A percentile compares a stretch with the other conserved stretches of the same genome.
Evolutionary conservation across 2,888 invertebrate genomes (phyloP).

Genomic region (Nymphalis polychloros): DNA sequence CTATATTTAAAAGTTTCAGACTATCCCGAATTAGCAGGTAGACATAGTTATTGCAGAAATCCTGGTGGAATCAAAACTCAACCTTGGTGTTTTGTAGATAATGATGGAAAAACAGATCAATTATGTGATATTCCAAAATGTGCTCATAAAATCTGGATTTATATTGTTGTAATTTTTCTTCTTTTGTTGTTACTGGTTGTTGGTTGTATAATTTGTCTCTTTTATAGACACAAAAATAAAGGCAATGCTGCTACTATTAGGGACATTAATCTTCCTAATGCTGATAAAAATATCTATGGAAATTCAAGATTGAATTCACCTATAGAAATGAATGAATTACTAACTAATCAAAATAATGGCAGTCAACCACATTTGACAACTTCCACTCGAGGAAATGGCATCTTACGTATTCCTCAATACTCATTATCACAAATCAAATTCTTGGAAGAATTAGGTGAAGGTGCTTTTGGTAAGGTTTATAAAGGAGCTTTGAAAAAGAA

Average conservation of each 20-base stretch:
- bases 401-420: constrained; percentile 90
- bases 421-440: constrained; percentile 92
- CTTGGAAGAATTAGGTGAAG: constrained; percentile 95
- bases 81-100: constrained; percentile 94
- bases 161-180: constrained; percentile 86
- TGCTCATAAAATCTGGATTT: constrained; percentile 91
- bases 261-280: constrained; percentile 86
- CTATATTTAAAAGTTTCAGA: constrained; percentile 88
- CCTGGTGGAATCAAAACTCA: constrained; percentile 90
- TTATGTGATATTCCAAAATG: constrained; percentile 94
- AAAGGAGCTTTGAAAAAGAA: constrained; percentile 92
- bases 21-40: constrained; percentile 91
- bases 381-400: constrained; percentile 76
- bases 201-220: constrained; percentile 81
- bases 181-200: constrained; percentile 76
- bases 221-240: constrained; percentile 82
- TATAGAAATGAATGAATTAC: constrained; percentile 91
- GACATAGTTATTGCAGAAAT: constrained; percentile 95
- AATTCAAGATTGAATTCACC: constrained; percentile 88
- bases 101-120: constrained; percentile 87
- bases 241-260: constrained; percentile 84
- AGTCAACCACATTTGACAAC: constrained; percentile 73
- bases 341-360: constrained; percentile 80
- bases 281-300: constrained; percentile 91
- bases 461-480: constrained; percentile 98